Conservation (phyloP, 2,113 vertebrate species). For the Anarrhichthys ocellatus region DNA sequence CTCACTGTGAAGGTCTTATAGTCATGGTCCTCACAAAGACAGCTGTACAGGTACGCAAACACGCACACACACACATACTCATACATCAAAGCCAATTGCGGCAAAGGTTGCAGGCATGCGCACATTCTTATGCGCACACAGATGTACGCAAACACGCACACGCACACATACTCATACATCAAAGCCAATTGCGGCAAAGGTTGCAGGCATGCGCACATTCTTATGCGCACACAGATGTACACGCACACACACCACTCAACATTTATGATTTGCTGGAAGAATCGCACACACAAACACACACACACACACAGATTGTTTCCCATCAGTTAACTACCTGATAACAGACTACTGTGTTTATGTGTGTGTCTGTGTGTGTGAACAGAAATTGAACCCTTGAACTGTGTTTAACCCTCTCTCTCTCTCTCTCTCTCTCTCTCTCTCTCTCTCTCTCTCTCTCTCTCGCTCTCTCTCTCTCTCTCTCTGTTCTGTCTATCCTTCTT, state of each 20-base stretch:
- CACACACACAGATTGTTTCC: constrained; percentile 17
- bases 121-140: neutral
- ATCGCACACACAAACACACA: constrained; percentile 15
- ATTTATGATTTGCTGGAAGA: too few relatives aligned
- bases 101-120: neutral
- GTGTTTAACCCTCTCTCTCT: constrained; percentile 55
- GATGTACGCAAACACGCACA: constrained; percentile 10
- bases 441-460: constrained; percentile 21
- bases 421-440: neutral
- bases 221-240: neutral
- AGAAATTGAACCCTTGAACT: constrained; percentile 74
- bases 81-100: neutral
- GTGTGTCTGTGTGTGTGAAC: constrained; percentile 40
- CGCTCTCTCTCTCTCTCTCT: constrained; percentile 11
- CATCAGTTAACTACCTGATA: constrained; percentile 44
- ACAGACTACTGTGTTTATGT: constrained; percentile 5
- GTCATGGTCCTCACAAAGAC: neutral
- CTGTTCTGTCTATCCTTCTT: constrained; percentile 64
- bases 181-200: neutral
- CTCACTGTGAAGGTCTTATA: neutral
- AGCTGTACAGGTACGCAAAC: constrained; percentile 8
- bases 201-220: neutral
- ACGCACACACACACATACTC: constrained; percentile 15
- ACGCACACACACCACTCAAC: neutral
- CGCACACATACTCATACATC: constrained; percentile 10